phyloP scores from a whole-genome alignment of 2,113 vertebrate species.

The Taurulus bubalis region DNA sequence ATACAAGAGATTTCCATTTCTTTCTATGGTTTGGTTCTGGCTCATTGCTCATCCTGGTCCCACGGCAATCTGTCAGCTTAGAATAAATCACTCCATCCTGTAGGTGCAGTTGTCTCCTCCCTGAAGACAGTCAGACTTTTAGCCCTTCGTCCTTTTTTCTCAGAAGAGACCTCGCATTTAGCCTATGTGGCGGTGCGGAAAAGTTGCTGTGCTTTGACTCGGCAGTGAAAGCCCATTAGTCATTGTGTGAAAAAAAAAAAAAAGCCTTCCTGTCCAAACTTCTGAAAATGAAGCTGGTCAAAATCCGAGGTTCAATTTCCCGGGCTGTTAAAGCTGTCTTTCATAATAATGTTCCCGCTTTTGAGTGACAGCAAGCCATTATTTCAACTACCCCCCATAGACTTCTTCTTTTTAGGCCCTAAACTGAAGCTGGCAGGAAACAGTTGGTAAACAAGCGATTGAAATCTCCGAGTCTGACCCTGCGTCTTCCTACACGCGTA shows the following conservation, averaged over 20 bases:
- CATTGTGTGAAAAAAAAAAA: background rate
- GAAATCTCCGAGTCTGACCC: conserved; percentile 36
- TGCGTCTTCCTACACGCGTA: conserved; percentile 55
- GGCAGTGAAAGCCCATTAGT: conserved; percentile 39
- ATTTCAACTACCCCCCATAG: conserved; percentile 29
- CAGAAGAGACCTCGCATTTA: background rate
- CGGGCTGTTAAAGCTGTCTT: conserved; percentile 24
- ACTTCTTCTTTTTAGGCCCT: background rate
- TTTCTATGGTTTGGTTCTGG: conserved; percentile 8
- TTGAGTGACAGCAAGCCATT: conserved; percentile 57
- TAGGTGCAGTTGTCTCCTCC: conserved; percentile 30
- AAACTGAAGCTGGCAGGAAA: conserved; percentile 28
- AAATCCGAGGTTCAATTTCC: conserved; percentile 36
- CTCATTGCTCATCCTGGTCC: conserved; percentile 42
- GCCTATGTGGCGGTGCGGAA: background rate
- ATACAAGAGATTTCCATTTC: conserved; percentile 18
- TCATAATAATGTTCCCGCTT: conserved; percentile 29
- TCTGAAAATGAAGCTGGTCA: conserved; percentile 27
- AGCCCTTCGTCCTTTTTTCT: background rate
- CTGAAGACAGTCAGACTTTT: conserved; percentile 13
- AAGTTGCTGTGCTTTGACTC: conserved; percentile 10
- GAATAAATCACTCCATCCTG: conserved; percentile 49
- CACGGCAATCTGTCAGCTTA: conserved; percentile 16
- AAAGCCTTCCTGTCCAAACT: conserved; percentile 33
- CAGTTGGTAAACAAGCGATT: conserved; percentile 43